phyloP scores from a whole-genome alignment of 2,797 vertebrate genomes.

The Tokudaia tokunoshimensis region DNA sequence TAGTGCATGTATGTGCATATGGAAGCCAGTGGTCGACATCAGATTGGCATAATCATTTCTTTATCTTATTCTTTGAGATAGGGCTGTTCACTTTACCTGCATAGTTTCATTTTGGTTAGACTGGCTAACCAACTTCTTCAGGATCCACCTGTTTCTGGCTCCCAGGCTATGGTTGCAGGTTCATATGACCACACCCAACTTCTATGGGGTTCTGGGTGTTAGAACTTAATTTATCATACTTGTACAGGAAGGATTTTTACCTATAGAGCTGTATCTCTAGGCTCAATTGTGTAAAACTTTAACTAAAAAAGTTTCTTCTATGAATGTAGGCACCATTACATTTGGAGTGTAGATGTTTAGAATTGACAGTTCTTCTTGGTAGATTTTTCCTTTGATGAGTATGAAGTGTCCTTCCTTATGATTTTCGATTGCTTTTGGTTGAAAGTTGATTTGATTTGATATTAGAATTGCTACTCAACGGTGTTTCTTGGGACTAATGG shows the following conservation, averaged over 20 bases:
- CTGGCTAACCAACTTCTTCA: not conserved
- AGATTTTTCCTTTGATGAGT: no score
- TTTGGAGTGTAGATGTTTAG: no score
- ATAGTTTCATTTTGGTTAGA: not conserved
- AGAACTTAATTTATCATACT: not conserved
- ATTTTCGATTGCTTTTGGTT: no score
- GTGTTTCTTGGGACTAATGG: no score
- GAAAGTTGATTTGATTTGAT: no score
- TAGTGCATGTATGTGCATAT: not conserved
- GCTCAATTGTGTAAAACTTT: not conserved
- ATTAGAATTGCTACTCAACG: no score
- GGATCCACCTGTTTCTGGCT: not conserved
- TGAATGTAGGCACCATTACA: no score
- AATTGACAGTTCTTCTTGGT: no score
- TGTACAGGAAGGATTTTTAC: not conserved
- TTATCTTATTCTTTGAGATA: not conserved
- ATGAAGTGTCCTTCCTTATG: no score
- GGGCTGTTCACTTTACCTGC: no score
- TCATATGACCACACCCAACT: no score
- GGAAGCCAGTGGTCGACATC: not conserved
- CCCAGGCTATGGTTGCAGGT: not conserved
- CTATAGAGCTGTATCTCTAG: not conserved
- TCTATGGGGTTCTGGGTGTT: not conserved
- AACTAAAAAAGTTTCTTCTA: not conserved
- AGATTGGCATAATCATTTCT: not conserved